phyloP scores from a whole-genome alignment of 2,113 vertebrate genomes.

The Nibea coibor region DNA sequence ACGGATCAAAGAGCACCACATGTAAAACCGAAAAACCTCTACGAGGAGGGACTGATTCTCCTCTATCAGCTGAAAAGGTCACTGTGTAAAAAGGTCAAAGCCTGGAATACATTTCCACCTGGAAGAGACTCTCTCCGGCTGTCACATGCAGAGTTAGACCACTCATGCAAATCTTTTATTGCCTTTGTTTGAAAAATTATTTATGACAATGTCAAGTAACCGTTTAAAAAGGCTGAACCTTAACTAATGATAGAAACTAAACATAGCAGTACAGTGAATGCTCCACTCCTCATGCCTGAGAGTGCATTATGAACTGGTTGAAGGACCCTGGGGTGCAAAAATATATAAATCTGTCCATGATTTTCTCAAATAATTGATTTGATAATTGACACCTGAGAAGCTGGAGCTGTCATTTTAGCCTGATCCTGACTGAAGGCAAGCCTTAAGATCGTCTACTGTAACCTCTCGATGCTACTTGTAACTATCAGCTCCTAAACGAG shows the following conservation, averaged over 20 bases:
- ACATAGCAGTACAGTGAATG: not conserved
- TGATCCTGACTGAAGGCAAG: too few species aligned
- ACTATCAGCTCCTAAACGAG: not conserved
- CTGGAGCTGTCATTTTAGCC: not conserved
- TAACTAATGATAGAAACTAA: not conserved
- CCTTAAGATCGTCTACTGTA: not conserved
- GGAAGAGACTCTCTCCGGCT: not conserved
- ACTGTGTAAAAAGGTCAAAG: conserved; percentile 12
- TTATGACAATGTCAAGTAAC: too few species aligned
- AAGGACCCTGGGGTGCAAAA: not conserved
- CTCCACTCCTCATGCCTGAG: not conserved
- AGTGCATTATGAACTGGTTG: not conserved
- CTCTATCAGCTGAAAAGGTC: conserved; percentile 22
- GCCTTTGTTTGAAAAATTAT: too few species aligned
- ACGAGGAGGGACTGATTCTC: not conserved
- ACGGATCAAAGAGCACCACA: conserved; percentile 26
- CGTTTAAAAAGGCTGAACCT: too few species aligned
- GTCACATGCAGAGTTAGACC: not conserved
- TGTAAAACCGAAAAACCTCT: not conserved
- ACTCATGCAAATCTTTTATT: not conserved
- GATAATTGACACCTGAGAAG: not conserved
- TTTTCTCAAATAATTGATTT: not conserved
- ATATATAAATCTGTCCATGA: not conserved
- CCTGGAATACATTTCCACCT: not conserved
- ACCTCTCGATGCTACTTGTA: not conserved